Conservation (phyloP, 1,140 invertebrate species). For the Cepaea nemoralis region DNA sequence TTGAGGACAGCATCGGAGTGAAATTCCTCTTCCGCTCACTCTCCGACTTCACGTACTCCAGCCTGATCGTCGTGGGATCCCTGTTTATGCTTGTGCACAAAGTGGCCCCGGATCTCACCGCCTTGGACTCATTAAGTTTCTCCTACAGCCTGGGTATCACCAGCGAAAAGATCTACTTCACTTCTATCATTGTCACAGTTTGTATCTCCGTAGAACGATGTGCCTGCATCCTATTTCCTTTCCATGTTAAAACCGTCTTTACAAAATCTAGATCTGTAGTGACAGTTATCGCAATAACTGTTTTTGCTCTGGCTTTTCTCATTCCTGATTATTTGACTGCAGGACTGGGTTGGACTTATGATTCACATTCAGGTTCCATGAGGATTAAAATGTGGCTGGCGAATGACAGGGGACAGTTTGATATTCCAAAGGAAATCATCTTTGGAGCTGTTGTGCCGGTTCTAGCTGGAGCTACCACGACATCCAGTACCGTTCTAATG, state of each 20-base stretch:
- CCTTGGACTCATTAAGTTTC: neutral
- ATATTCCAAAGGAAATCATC: neutral
- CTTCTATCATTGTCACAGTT: neutral
- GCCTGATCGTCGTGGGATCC: neutral
- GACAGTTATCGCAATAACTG: neutral
- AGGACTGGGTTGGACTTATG: neutral
- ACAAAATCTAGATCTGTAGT: neutral
- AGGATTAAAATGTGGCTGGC: neutral
- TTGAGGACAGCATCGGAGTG: neutral
- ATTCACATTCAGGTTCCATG: neutral
- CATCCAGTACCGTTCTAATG: neutral
- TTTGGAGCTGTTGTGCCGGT: neutral
- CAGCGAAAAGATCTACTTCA: neutral
- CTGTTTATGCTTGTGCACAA: neutral
- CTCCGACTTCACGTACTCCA: neutral
- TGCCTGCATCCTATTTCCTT: neutral
- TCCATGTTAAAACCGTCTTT: neutral
- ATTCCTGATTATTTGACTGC: neutral
- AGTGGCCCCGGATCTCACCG: neutral
- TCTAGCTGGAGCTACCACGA: neutral
- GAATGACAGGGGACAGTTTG: neutral
- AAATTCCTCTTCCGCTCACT: neutral
- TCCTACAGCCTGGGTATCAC: neutral
- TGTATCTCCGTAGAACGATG: neutral
- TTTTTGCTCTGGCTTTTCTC: neutral